Evolutionary conservation across 1,140 invertebrate genomes (phyloP).

Genomic region (Physella acuta): DNA sequence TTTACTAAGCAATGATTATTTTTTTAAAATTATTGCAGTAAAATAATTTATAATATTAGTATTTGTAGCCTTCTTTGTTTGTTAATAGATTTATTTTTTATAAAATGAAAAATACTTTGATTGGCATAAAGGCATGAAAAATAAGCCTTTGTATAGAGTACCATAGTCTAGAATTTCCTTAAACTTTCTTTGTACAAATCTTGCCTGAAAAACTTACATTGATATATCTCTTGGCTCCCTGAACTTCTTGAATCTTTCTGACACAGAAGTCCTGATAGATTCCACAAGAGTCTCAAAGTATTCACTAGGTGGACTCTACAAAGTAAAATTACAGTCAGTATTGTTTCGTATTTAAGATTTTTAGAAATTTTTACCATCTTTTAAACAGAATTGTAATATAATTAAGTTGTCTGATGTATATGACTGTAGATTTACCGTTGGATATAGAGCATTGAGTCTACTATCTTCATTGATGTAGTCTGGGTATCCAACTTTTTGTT

Average conservation of each 20-base stretch:
- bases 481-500: slow-evolving; percentile 33
- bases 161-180: no score
- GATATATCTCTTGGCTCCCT: slow-evolving; percentile 22
- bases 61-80: no score
- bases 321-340: neutral
- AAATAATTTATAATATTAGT: no score
- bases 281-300: slow-evolving; percentile 10
- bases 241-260: slow-evolving; percentile 21
- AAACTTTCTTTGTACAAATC: no score
- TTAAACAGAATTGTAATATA: neutral
- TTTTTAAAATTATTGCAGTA: no score
- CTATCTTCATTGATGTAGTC: slow-evolving; percentile 19
- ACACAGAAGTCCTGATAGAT: neutral
- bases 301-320: neutral
- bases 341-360: neutral
- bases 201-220: no score
- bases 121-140: no score
- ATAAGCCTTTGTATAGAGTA: no score
- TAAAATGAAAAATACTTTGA: no score
- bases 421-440: neutral
- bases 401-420: neutral
- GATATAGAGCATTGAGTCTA: slow-evolving; percentile 1
- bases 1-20: no score
- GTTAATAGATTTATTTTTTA: no score
- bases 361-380: neutral